Evolutionary conservation across 2,888 invertebrate species (phyloP), one percentile per base, ranked within the genome.

Genomic region (Synanthedon andrenaeformis): DNA sequence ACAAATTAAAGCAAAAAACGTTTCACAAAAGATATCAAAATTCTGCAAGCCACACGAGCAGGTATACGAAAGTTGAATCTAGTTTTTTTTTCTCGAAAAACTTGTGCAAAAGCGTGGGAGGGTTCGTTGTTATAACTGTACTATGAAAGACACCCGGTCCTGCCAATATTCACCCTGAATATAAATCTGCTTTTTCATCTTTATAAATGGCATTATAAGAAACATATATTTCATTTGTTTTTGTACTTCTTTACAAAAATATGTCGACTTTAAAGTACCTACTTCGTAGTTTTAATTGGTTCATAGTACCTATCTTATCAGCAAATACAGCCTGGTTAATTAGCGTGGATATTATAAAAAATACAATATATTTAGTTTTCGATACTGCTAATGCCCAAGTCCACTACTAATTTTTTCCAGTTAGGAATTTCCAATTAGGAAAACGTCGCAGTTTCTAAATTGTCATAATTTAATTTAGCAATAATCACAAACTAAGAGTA

Each of bases 31-130:
- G 85, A 76, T 85, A 86, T 86, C 86, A 84, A 84, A 82, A 87
- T 82, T 82, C 85, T 85, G 87, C 86, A 86, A 86, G 87, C 84
- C 86, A 86, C 87, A 87, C 86, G 86, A 82, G 84, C 87, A 87
- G 87, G 87, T 87, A 87, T 80, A 74, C 62, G 70, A 69, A 69
- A 63, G 63, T 73, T 79, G 77, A 79, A 79, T 79, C 10, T 79
- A 70, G 58, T 55, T 59, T 63, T 66, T 73, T 79, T 82, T 85
- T 79, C 76, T 62, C 63, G 58, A 59, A 56, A 59, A 78, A 55
- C 72, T 82, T 85, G 85, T 84, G 87, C 87, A 83, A 87, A 87
- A 83, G 78, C 81, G 82, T 85, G 84, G 84, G 85, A 83, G 69
- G 82, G 74, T 65, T 72, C 75, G 70, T 59, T 61, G 72, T 66